phyloP scores from a whole-genome alignment of 2,113 vertebrate genomes.

The Trogon melanurus region DNA sequence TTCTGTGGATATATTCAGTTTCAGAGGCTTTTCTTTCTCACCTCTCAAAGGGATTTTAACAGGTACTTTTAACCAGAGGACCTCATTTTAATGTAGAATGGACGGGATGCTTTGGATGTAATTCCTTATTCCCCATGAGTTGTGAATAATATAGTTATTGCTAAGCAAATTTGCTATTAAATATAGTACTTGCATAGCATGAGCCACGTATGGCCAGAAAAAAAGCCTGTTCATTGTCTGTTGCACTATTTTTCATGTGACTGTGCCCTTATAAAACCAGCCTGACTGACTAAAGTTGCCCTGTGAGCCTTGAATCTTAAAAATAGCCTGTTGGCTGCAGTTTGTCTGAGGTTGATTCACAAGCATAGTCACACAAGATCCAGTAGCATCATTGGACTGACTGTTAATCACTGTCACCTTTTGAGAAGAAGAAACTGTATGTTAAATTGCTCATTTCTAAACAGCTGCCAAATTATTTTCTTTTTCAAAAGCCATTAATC shows the following conservation, averaged over 20 bases:
- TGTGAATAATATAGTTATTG: background rate
- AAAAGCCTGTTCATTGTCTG: background rate
- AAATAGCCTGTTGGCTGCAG: background rate
- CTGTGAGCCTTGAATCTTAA: conserved; percentile 16
- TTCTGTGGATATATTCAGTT: background rate
- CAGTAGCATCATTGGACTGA: background rate
- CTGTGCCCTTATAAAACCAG: background rate
- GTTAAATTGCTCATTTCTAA: conserved; percentile 18
- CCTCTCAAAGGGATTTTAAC: background rate
- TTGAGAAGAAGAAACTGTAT: background rate
- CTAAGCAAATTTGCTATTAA: background rate
- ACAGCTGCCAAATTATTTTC: background rate
- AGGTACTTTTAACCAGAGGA: background rate
- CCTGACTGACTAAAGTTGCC: conserved; percentile 24
- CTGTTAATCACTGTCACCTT: conserved; percentile 42
- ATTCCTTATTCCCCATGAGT: background rate
- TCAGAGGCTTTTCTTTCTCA: background rate
- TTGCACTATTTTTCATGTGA: background rate
- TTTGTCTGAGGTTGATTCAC: conserved; percentile 19
- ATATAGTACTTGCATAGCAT: background rate
- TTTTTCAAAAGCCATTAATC: background rate
- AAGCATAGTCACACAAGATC: background rate
- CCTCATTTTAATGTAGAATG: background rate
- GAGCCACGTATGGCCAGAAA: background rate
- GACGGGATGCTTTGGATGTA: background rate